Evolutionary conservation across 2,113 vertebrate genomes (phyloP), one percentile per base, ranked within the genome.

Genomic region (Nerophis ophidion): DNA sequence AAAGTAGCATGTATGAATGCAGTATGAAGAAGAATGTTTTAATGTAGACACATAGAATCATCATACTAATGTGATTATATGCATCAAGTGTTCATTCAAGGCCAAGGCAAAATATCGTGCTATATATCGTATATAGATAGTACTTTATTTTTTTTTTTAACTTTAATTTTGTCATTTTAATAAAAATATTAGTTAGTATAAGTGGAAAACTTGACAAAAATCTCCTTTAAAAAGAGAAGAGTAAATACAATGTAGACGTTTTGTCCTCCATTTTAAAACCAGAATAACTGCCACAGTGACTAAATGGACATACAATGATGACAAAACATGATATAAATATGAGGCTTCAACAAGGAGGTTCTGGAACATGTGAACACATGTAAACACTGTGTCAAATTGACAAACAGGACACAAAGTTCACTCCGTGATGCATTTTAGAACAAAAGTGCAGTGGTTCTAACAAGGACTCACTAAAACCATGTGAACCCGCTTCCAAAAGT

Each of bases 391-490:
- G 51, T 36, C 51, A 53, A 26, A 7, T 4, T 4, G 17, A 50
- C 10, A 50, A 50, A 19, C 8, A 8, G 19, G 26, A 26, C 9
- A 4, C 5, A 1, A 19, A 50, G 10, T 7, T 50, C 6, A 10
- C 15, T 54, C 46, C 12, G 19, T 40, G 48, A 79, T 71, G 61
- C 51, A 72, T 65, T 69, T 75, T 33, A 10, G 47, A 69, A 70
- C 50, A 76, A 78, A 81, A 84, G 79, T 83, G 79, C 79, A 71
- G 70, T 17, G 51, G 61, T 60, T 78, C 60, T 48, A 26, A 60
- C 17, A 7, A 38, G 63, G 51, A 12, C 11, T 44, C 11, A 26
- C 26, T 26, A 26, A 40, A 56, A 40, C 36, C 1, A 9, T 11
- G 2, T 4, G 40, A 44, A 11, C 40, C 10, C 11, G 40, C 40